phyloP scores from a whole-genome alignment of 2,113 vertebrate species.

The Hepsetus odoe region DNA sequence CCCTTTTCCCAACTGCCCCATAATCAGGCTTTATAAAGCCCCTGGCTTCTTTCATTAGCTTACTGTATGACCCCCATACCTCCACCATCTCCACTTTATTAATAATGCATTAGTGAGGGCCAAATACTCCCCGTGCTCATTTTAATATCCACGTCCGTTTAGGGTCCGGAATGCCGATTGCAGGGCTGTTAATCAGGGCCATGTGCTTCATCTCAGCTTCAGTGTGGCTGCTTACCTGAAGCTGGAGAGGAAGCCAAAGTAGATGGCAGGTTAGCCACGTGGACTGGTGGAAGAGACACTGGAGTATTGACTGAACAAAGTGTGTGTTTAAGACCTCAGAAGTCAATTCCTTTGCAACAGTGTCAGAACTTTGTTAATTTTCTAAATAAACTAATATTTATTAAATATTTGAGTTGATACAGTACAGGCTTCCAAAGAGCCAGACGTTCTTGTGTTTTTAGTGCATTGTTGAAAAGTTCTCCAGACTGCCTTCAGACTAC shows the following conservation, averaged over 20 bases:
- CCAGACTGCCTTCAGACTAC: no score
- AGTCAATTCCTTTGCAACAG: no score
- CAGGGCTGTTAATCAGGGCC: background rate
- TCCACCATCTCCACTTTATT: conserved; percentile 1
- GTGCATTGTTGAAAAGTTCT: no score
- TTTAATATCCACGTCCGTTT: background rate
- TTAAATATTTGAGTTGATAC: no score
- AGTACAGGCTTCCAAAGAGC: no score
- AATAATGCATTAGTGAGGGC: conserved; percentile 10
- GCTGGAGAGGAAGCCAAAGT: background rate
- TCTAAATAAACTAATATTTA: no score
- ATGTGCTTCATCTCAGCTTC: background rate
- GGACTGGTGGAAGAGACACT: background rate
- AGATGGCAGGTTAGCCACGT: background rate
- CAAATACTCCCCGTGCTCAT: background rate
- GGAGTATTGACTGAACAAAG: background rate
- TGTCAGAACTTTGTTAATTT: no score
- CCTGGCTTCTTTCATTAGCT: background rate
- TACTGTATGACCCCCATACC: background rate
- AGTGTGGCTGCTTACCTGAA: background rate
- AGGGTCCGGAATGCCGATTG: conserved; percentile 2
- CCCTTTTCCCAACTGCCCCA: background rate
- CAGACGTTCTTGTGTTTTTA: no score
- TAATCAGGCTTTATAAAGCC: background rate
- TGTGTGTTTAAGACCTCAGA: no score